Evolutionary conservation across 2,888 invertebrate species (phyloP).

Genomic region (Pecten maximus): DNA sequence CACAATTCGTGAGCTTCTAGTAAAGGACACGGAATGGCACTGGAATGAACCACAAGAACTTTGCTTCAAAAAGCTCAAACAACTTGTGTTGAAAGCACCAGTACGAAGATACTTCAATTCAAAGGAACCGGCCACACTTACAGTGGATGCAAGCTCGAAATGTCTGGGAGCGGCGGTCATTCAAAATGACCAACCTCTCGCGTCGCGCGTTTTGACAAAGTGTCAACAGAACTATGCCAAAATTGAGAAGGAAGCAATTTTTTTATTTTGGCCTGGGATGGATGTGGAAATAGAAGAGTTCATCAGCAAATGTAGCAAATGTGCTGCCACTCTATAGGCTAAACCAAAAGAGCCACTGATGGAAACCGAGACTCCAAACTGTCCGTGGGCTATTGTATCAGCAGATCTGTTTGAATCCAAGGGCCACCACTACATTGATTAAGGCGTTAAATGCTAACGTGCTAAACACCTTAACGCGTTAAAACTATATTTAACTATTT

Average conservation of each 20-base stretch:
- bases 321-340: constrained; percentile 40
- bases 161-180: constrained; percentile 52
- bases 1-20: constrained; percentile 45
- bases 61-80: constrained; percentile 60
- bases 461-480: too few relatives aligned
- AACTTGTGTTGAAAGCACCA: constrained; percentile 53
- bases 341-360: constrained; percentile 55
- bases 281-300: constrained; percentile 44
- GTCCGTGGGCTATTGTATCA: constrained; percentile 53
- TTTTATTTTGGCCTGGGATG: constrained; percentile 57
- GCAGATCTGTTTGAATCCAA: constrained; percentile 54
- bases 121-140: constrained; percentile 47
- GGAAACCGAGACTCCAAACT: constrained; percentile 47
- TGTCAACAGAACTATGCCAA: constrained; percentile 54
- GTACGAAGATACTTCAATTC: constrained; percentile 56
- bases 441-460: too few relatives aligned
- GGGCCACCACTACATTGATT: constrained; percentile 48
- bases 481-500: too few relatives aligned
- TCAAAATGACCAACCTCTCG: constrained; percentile 51
- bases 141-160: constrained; percentile 52
- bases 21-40: constrained; percentile 37
- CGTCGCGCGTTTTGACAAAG: constrained; percentile 48
- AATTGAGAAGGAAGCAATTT: constrained; percentile 54
- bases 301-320: constrained; percentile 47
- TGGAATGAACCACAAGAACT: constrained; percentile 14